Evolutionary conservation across 2,888 invertebrate genomes (phyloP), one percentile per base, ranked within the genome.

Genomic region (Serripes groenlandicus): DNA sequence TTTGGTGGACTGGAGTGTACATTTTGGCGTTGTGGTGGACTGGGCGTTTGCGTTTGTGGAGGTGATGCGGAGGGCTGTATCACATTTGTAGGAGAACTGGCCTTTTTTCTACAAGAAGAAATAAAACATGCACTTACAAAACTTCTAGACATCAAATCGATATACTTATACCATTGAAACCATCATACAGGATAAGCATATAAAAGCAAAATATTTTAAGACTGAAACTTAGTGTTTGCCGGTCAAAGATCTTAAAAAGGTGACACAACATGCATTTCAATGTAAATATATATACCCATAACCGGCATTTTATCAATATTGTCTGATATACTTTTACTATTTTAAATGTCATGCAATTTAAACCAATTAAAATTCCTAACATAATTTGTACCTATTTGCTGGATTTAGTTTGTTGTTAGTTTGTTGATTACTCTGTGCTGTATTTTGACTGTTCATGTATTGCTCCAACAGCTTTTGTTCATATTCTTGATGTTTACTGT

Each of bases 401-500:
- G 82, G 83, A 37, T 77, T 78, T 80, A 85, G 85, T 86, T 80
- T 89, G 74, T 83, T 81, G 62, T 75, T 85, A 58, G 75, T 77
- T 28, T 80, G 58, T 42, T 86, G 85, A 68, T 76, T 92, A 76
- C 18, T 42, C 21, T 92, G 91, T 56, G 91, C 91, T 56, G 90
- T 86, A 83, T 93, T 93, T 87, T 92, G 92, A 81, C 90, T 90
- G 85, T 93, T 92, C 87, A 92, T 90, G 80, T 90, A 92, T 85
- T 90, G 91, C 82, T 94, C 94, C 86, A 93, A 86, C 66, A 94
- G 87, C 83, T 93, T 94, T 90, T 94, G 94, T 91, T 94, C 94
- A 91, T 94, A 94, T 73, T 94, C 94, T 87, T 94, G 93, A 87
- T 94, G 94, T 89, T 94, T 94, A 72, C 94, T 94, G 90, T 1